phyloP scores from a whole-genome alignment of 1,140 invertebrate species.

The Plectrocnemia conspersa region DNA sequence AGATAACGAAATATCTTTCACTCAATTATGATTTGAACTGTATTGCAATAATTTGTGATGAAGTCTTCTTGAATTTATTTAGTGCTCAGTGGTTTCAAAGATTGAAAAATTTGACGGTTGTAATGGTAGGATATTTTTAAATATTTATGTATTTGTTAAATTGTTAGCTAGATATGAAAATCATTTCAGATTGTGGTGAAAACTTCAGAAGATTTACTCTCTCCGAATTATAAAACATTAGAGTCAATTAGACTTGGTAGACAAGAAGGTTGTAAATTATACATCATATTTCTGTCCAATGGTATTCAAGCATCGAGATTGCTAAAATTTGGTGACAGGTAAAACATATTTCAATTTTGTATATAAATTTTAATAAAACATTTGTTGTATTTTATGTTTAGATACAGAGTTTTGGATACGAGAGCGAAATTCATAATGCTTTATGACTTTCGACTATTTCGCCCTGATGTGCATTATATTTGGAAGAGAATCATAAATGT shows the following conservation, averaged over 20 bases:
- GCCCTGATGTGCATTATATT: slow-evolving; percentile 61
- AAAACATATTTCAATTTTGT: slow-evolving; percentile 25
- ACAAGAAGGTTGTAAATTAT: slow-evolving; percentile 62
- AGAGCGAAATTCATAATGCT: slow-evolving; percentile 64
- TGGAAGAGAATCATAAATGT: slow-evolving; percentile 74
- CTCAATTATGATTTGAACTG: slow-evolving; percentile 43
- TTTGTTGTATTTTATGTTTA: slow-evolving; percentile 40
- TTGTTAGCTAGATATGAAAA: slow-evolving; percentile 19
- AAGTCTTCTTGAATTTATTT: slow-evolving; percentile 51
- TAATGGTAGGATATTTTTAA: slow-evolving; percentile 45
- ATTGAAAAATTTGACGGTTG: slow-evolving; percentile 44
- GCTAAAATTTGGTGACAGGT: slow-evolving; percentile 65
- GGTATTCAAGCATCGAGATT: slow-evolving; percentile 61
- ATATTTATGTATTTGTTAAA: slow-evolving; percentile 16
- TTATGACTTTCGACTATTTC: slow-evolving; percentile 63
- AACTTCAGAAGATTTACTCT: slow-evolving; percentile 61
- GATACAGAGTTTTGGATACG: slow-evolving; percentile 63
- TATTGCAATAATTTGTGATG: slow-evolving; percentile 49
- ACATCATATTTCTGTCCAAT: slow-evolving; percentile 69
- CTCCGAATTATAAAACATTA: slow-evolving; percentile 54
- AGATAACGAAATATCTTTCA: slow-evolving; percentile 38
- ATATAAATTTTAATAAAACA: neutral
- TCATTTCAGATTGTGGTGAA: slow-evolving; percentile 54
- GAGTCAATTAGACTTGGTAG: slow-evolving; percentile 55
- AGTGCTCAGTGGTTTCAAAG: slow-evolving; percentile 45